Base-by-base conservation (phyloP, 2,113 vertebrate genomes). In the Nestor notabilis region DNA sequence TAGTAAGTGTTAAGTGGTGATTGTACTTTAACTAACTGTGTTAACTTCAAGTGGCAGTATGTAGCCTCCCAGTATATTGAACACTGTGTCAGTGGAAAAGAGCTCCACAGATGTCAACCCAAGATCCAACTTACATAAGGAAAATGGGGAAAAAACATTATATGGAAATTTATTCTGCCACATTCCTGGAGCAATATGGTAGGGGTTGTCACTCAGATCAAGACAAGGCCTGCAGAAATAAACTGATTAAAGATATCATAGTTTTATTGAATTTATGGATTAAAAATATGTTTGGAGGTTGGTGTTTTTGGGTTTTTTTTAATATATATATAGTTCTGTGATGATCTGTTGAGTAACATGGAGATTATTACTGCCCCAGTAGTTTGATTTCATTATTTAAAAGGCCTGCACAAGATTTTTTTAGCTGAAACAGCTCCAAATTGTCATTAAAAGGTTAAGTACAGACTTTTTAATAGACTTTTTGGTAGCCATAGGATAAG, bases 401-500 rank as follows among this genome's bases (percentile, higher is more conserved):
- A 71, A 65, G 5, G 5, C 37, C 49, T 79, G 21, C 9, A 44
- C 0, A 5, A 50, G 4, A 13, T 4, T 9, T 76, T 86, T 58
- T 60, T 24, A 46, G 24, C 16, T 63, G 15, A 89, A 89, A 89
- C 3, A 21, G 1, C 13, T 50, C 23, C 11, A 74, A 18, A 50
- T 64, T 53, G 70, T 77, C 8, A 77, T 74, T 43, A 65, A 56
- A 78, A 64, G 4, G 1, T 37, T 43, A 1, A 4, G 3, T 7
- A 44, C 7, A 35, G 44, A 13, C 10, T 53, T 80, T 76, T 53
- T 11, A 47, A 47, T 39, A 39, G 3, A 46, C 1, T 17, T 37
- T 70, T 58, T 53, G 39, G 2, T 55, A 76, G 15, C 1, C 0
- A 9, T 3, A 41, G 10, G 7, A n/a, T 3, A 33, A 5, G 0